These are phyloP conservation scores for Planococcus citri DNA, from an alignment of 1,140 invertebrate species.

Conservation along the genomic window DNA sequence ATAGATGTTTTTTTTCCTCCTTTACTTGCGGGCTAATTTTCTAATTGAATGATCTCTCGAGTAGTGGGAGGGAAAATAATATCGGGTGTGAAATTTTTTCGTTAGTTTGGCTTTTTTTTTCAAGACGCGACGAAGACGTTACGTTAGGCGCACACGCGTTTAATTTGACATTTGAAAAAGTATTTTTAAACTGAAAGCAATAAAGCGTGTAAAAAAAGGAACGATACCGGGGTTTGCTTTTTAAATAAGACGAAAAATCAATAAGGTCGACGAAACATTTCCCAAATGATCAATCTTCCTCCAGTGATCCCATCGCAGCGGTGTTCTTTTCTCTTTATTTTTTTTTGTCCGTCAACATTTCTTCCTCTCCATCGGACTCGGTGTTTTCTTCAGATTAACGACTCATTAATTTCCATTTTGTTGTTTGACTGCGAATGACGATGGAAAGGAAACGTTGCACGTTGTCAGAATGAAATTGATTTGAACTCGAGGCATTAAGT, in stretches of 20 bases:
- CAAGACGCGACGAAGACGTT: too few relatives aligned
- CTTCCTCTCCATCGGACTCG: not conserved
- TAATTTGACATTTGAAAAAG: not conserved
- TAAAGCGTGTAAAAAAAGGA: not conserved
- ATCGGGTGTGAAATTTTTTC: too few relatives aligned
- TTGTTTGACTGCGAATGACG: not conserved
- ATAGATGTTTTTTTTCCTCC: too few relatives aligned
- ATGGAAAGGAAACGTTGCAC: not conserved
- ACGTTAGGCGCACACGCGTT: too few relatives aligned
- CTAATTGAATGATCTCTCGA: too few relatives aligned
- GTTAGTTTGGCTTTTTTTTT: too few relatives aligned
- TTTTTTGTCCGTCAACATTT: too few relatives aligned
- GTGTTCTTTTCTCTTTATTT: not conserved
- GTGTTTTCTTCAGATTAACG: not conserved
- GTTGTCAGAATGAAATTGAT: not conserved
- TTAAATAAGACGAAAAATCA: not conserved
- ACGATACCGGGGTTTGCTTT: not conserved
- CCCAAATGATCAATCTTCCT: not conserved
- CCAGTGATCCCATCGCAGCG: not conserved
- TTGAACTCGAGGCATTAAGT: not conserved
- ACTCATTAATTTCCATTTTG: constrained; percentile 1
- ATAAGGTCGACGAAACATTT: not conserved
- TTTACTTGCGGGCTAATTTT: too few relatives aligned
- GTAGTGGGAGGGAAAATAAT: too few relatives aligned
- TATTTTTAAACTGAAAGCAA: not conserved